Percentiles rank a stretch among this genome's conserved stretches.
These are phyloP conservation scores for Sesamia nonagrioides DNA, from an alignment of 1,140 invertebrate species.

Conservation along the genomic window DNA sequence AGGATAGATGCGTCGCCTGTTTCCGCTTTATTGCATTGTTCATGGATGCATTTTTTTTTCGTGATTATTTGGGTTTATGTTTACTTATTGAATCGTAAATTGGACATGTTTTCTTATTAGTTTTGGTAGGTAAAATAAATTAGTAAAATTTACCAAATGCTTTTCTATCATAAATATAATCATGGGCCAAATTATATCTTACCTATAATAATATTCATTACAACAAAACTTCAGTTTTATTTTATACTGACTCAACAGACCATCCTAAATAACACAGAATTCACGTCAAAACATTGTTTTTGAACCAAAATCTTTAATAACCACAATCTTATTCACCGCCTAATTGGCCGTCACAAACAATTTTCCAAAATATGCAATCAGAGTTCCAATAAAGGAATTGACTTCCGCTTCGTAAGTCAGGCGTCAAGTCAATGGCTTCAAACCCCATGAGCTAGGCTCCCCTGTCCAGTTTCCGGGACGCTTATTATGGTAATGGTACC, in stretches of 20 bases:
- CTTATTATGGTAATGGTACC: slow-evolving; percentile 50
- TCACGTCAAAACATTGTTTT: neutral
- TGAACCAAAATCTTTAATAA: neutral
- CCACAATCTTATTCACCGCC: neutral
- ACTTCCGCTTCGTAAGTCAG: slow-evolving; percentile 49
- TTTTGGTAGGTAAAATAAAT: neutral
- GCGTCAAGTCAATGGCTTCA: slow-evolving; percentile 50
- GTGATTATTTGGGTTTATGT: slow-evolving; percentile 17
- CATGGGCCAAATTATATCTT: neutral
- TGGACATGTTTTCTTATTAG: neutral
- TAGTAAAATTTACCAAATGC: neutral
- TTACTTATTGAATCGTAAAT: slow-evolving; percentile 1
- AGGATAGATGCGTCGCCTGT: slow-evolving; percentile 39
- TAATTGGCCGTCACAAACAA: slow-evolving; percentile 15
- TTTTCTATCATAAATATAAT: too few relatives aligned
- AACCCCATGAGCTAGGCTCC: slow-evolving; percentile 26
- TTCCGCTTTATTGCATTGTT: slow-evolving; percentile 46
- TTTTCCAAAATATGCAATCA: slow-evolving; percentile 34
- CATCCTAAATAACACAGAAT: neutral
- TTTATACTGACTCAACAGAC: too few relatives aligned
- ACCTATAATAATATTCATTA: too few relatives aligned
- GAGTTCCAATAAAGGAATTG: slow-evolving; percentile 34
- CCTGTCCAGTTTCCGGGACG: slow-evolving; percentile 47
- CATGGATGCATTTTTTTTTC: slow-evolving; percentile 13
- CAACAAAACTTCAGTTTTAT: too few relatives aligned